Base-by-base conservation (phyloP, 2,888 invertebrate genomes). In the Acleris sparsana region DNA sequence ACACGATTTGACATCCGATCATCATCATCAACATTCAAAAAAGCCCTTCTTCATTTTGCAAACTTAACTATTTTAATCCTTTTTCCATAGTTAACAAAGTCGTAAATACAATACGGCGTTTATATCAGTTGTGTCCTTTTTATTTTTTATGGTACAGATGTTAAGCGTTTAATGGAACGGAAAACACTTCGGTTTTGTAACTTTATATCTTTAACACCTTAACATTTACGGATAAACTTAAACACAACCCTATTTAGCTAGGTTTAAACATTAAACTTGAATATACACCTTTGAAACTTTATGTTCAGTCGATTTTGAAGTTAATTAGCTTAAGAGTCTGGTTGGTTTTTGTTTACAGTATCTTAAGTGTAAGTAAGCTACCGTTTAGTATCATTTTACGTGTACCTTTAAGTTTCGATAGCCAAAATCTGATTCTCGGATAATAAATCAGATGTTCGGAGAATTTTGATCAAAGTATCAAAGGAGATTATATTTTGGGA, bases 121-220 rank as follows among this genome's bases (percentile, higher is more conserved):
- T 39, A 39, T 4, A 39, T 13, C 39, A 39, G 39, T 39, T 39
- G 39, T 39, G 39, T 13, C 39, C 39, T 3, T 39, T 39, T 39
- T 39, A 33, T 13, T 39, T 39, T 39, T 39, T 39, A 9, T 13
- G 39, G 39, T 86, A 78, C 83, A 82, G 84, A 88, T 86, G 87
- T 86, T 87, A 82, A 83, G 80, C 79, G 84, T 82, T 83, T 83
- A 91, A 92, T 89, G 86, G 84, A 70, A 77, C 81, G 90, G 87
- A 90, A 91, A 91, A 89, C 82, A 75, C 85, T 80, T 82, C 77
- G 84, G 85, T 86, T 88, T 87, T 84, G 70, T 69, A 70, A 70
- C 69, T 57, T 49, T 53, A 70, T 57, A 70, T 56, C 60, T 20
- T 62, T 66, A 53, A 66, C 62, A 66, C 61, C 56, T 66, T 57